phyloP scores from a whole-genome alignment of 2,797 vertebrate genomes.

The Halcyon chelicuti region DNA sequence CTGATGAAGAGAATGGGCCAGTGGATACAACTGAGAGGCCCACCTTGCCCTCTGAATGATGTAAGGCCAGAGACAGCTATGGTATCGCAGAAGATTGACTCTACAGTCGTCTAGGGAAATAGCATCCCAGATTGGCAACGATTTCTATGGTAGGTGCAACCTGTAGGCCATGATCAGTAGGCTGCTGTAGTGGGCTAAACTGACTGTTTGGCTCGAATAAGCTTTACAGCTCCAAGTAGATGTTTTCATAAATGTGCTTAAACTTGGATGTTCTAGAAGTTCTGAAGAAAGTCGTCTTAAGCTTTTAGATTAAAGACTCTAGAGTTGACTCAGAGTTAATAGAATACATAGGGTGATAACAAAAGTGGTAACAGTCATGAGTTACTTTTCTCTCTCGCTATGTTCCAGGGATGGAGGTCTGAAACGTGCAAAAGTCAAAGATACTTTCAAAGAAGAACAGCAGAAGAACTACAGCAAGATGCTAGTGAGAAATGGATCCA shows the following conservation, averaged over 20 bases:
- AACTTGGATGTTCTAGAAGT: not conserved
- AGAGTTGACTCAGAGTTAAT: not conserved
- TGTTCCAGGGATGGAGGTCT: conserved; percentile 91
- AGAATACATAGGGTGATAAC: not conserved
- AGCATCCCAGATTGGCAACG: not conserved
- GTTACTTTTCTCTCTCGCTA: not conserved
- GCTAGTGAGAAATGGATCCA: conserved; percentile 83
- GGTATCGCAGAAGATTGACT: not conserved
- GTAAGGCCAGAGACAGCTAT: not conserved
- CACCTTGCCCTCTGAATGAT: not conserved
- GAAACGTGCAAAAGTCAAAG: conserved; percentile 92
- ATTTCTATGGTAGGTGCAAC: not conserved
- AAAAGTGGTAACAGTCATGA: not conserved
- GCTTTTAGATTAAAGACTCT: not conserved
- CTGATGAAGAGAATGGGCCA: not conserved
- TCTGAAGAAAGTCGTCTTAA: not conserved
- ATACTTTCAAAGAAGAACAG: conserved; percentile 89
- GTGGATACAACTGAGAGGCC: not conserved
- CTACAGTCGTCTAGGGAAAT: not conserved
- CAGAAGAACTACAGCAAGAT: conserved; percentile 96
- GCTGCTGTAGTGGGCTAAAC: not conserved
- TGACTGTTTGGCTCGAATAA: not conserved
- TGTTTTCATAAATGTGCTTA: not conserved
- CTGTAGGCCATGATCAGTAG: not conserved
- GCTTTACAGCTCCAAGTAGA: not conserved